phyloP scores from a whole-genome alignment of 35 echinoderm and acorn worm species.

The Diadema setosum region DNA sequence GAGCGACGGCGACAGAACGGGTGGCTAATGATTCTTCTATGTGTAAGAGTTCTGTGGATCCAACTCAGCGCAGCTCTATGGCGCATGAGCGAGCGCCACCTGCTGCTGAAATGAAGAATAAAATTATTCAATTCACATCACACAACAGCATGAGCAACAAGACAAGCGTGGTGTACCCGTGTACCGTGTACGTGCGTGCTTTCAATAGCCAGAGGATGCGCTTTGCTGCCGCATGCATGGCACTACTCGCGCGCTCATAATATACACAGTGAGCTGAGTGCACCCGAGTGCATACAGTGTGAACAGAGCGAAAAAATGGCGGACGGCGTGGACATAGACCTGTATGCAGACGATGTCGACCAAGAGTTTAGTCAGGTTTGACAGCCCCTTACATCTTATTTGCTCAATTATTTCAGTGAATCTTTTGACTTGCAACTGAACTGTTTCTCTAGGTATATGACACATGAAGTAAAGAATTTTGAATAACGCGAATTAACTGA shows the following conservation, averaged over 20 bases:
- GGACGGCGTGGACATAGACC: conserved; percentile 93
- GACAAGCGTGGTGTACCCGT: not conserved
- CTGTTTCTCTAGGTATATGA: too few species aligned
- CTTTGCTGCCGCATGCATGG: not conserved
- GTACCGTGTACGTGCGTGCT: not conserved
- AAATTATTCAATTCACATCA: not conserved
- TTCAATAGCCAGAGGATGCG: not conserved
- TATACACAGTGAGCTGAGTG: not conserved
- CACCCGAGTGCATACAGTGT: not conserved
- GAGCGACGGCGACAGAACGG: too few species aligned
- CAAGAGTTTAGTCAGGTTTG: conserved; percentile 94
- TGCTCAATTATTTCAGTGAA: too few species aligned
- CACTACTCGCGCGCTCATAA: too few species aligned
- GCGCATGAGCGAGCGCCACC: too few species aligned
- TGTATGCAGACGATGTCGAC: conserved; percentile 91
- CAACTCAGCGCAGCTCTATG: too few species aligned
- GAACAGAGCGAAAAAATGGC: conserved; percentile 42
- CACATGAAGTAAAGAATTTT: too few species aligned
- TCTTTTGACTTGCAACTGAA: too few species aligned
- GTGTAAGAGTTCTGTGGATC: too few species aligned
- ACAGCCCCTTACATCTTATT: not conserved
- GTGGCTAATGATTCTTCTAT: too few species aligned
- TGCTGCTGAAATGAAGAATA: too few species aligned
- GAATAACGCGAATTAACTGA: too few species aligned
- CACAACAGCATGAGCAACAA: not conserved